phyloP scores from a whole-genome alignment of 1,140 invertebrate genomes.

The Fopius arisanus region DNA sequence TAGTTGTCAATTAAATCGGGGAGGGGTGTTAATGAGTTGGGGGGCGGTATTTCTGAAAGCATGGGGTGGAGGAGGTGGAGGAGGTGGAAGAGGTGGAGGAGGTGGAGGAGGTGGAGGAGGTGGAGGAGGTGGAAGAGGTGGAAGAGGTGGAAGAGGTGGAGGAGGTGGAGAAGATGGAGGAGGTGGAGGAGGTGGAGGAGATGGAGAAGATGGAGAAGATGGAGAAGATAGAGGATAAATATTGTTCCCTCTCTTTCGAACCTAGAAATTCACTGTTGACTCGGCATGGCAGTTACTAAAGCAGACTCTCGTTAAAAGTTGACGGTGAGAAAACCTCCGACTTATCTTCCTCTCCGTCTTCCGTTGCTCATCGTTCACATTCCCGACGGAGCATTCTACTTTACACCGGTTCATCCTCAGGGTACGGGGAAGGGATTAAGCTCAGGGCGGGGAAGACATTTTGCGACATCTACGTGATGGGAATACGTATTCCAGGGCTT shows the following conservation, averaged over 20 bases:
- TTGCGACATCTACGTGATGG: neutral
- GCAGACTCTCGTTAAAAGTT: slow-evolving; percentile 10
- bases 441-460: neutral
- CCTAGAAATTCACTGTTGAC: neutral
- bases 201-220: neutral
- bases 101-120: too few species aligned
- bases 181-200: neutral
- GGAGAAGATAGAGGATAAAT: neutral
- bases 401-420: neutral
- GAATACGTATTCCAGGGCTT: neutral
- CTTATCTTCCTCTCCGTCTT: neutral
- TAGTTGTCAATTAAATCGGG: too few species aligned
- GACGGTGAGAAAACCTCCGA: slow-evolving; percentile 3
- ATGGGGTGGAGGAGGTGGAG: too few species aligned
- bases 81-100: too few species aligned
- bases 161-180: neutral
- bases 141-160: too few species aligned
- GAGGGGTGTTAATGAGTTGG: too few species aligned
- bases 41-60: too few species aligned
- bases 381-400: neutral
- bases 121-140: too few species aligned
- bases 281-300: neutral
- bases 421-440: neutral
- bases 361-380: neutral
- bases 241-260: neutral